Evolutionary conservation across 2,888 invertebrate genomes (phyloP).

Genomic region (Pecten maximus): DNA sequence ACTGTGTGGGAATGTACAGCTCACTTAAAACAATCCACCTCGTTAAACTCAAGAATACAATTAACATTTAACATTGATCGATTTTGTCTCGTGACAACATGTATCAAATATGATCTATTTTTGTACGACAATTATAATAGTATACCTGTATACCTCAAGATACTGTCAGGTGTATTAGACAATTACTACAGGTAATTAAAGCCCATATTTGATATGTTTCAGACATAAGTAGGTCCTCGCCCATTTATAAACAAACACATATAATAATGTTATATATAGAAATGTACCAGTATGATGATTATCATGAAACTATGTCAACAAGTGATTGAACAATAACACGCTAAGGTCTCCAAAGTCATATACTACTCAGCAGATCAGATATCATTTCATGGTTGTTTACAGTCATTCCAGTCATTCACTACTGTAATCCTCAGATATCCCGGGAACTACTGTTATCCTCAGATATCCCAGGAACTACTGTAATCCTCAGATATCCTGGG

Average conservation of each 20-base stretch:
- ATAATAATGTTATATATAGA: too few relatives aligned
- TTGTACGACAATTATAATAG: background rate
- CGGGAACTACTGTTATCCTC: too few relatives aligned
- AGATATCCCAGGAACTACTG: too few relatives aligned
- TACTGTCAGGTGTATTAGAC: background rate
- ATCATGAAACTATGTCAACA: background rate
- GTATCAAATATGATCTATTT: background rate
- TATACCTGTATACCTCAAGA: background rate
- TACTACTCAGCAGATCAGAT: too few relatives aligned
- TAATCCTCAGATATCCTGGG: too few relatives aligned
- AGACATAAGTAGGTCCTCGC: background rate
- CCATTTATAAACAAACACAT: background rate
- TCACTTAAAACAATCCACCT: background rate
- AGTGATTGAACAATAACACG: too few relatives aligned
- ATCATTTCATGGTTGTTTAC: too few relatives aligned
- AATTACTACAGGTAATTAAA: background rate
- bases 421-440: too few relatives aligned
- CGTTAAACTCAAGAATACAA: background rate
- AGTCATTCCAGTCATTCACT: too few relatives aligned
- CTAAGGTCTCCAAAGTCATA: too few relatives aligned
- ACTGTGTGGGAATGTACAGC: background rate
- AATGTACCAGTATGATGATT: too few relatives aligned
- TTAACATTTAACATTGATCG: background rate
- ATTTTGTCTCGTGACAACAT: background rate
- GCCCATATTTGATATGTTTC: background rate